Evolutionary conservation across 2,888 invertebrate genomes (phyloP), one percentile per base, ranked within the genome.

Genomic region (Diaperis boleti): DNA sequence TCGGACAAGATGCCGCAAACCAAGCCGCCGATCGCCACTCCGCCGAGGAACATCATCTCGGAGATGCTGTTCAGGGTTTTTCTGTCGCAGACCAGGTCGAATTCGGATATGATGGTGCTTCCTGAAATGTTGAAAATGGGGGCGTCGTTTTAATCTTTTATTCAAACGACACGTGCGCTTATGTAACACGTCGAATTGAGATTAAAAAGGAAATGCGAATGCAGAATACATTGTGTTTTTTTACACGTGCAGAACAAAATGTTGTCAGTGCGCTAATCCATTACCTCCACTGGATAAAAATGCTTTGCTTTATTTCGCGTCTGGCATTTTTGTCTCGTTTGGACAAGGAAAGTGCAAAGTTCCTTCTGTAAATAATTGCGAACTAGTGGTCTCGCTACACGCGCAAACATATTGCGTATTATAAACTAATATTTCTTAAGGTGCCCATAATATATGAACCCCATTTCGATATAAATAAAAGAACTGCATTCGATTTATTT

Each of bases 1-100:
- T 92, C 92, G 3, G 92, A 92, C 55, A 92, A 85, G 80, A 89
- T 88, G 15, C 92, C 92, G 63, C 91, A 90, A n/a, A 91, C 85
- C 10, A 92, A 87, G 50, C 92, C 92, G 52, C 92, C 92, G 39
- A 89, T 82, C 59, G 91, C 91, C 8, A 92, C 91, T 22, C 92
- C 92, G 17, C 88, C 83, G 64, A 93, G 82, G 79, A 92, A 92
- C 78, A 89, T 87, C 82, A 91, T 91, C 81, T 92, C 92, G 7
- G 91, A 89, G 20, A 92, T 82, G 76, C 87, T 91, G 63, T 87
- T 88, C 56, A 92, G 81, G 72, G 87, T 85, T 62, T 87, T 86
- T 74, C 86, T 85, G 69, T 91, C 90, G 76, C 93, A 93, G 10
- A 93, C 89, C 69, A 93, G 81, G 72, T 86, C 83, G 89, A 92